Evolutionary conservation across 2,888 invertebrate species (phyloP).

Genomic region (Danaus chrysippus): DNA sequence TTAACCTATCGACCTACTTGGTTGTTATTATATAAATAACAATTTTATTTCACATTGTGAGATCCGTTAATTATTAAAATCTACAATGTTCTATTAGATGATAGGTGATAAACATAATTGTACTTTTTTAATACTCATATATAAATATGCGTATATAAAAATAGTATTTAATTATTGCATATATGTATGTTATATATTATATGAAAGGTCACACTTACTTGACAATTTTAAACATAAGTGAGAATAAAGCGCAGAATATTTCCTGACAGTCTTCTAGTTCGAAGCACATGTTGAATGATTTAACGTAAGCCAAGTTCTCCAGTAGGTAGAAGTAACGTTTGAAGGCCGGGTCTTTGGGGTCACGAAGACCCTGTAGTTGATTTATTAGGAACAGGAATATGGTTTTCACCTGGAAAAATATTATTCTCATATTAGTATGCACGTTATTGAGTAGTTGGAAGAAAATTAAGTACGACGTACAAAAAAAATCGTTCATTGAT

Average conservation of each 20-base stretch:
- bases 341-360: conserved; percentile 98
- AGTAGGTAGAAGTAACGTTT: conserved; percentile 98
- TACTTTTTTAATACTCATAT: no score
- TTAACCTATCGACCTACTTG: no score
- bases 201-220: conserved; percentile 83
- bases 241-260: conserved; percentile 95
- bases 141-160: no score
- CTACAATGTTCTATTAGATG: no score
- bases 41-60: no score
- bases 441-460: no score
- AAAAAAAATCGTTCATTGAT: background rate
- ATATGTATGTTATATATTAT: background rate
- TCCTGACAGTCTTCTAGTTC: conserved; percentile 98
- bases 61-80: no score
- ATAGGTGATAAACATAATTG: no score
- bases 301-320: conserved; percentile 98
- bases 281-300: conserved; percentile 99
- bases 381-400: conserved; percentile 97
- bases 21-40: no score
- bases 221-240: conserved; percentile 96
- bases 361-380: conserved; percentile 94
- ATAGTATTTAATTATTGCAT: no score
- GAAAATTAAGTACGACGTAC: background rate
- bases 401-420: conserved; percentile 76
- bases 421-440: background rate